These are phyloP conservation scores for Prunella strophiata DNA, from an alignment of 2,797 vertebrate genomes.

Conservation along the genomic window DNA sequence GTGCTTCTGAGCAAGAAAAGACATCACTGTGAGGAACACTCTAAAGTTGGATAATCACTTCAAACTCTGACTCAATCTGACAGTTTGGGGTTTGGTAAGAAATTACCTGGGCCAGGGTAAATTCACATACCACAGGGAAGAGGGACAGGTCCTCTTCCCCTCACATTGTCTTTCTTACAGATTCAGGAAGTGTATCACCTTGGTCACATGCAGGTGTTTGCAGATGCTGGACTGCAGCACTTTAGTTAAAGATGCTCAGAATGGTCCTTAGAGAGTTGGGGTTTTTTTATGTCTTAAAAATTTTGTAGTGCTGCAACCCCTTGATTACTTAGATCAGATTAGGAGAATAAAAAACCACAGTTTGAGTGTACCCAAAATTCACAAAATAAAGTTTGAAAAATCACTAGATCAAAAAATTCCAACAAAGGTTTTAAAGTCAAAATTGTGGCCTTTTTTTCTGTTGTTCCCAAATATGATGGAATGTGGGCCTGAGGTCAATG, in stretches of 20 bases:
- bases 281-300: neutral
- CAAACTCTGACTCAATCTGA: neutral
- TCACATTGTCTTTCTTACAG: neutral
- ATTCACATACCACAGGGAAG: neutral
- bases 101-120: neutral
- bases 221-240: neutral
- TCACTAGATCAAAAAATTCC: neutral
- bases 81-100: neutral
- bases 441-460: neutral
- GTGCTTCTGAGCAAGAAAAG: conserved; percentile 21
- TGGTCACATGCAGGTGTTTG: neutral
- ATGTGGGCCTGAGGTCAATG: neutral
- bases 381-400: neutral
- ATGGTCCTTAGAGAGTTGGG: neutral
- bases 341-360: neutral
- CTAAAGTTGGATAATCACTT: neutral
- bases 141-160: neutral
- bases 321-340: neutral
- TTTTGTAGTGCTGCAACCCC: neutral
- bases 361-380: neutral
- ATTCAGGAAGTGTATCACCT: neutral
- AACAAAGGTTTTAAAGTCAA: neutral
- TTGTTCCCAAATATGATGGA: neutral
- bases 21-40: neutral
- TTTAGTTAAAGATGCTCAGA: neutral